Conservation (phyloP, 2,113 vertebrate genomes). For the Ceyx margarethae region DNA sequence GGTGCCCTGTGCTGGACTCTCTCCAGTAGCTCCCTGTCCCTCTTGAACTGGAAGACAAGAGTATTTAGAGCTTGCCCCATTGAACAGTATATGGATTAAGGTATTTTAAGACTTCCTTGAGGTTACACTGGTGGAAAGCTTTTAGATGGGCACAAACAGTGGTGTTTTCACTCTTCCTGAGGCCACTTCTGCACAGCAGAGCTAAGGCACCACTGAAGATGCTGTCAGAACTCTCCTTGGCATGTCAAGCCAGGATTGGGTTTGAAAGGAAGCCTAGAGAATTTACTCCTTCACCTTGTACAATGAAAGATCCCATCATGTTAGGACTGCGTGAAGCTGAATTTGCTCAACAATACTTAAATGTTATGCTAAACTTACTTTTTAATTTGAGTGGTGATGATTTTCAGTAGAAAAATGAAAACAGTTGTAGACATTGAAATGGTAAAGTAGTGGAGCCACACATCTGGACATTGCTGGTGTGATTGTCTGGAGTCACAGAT, state of each 20-base stretch:
- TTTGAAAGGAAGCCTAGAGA: not conserved
- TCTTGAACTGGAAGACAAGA: not conserved
- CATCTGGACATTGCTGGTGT: not conserved
- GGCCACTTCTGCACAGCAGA: not conserved
- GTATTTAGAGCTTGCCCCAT: not conserved
- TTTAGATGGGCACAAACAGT: not conserved
- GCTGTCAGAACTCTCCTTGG: not conserved
- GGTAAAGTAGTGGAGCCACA: not conserved
- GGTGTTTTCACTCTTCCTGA: not conserved
- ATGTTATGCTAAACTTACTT: not conserved
- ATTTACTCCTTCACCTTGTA: not conserved
- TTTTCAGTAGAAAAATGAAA: not conserved
- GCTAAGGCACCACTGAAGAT: not conserved
- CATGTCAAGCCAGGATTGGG: not conserved
- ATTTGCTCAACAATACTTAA: not conserved
- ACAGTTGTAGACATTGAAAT: not conserved
- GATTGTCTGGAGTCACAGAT: conserved; percentile 24
- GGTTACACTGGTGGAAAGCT: not conserved
- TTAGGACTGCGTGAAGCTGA: not conserved
- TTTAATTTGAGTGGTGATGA: not conserved
- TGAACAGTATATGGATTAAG: not conserved
- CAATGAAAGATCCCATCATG: not conserved
- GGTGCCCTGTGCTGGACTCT: too few species aligned
- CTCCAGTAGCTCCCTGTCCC: too few species aligned
- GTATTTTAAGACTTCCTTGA: not conserved